phyloP scores from a whole-genome alignment of 2,113 vertebrate genomes.

The Pholis gunnellus region DNA sequence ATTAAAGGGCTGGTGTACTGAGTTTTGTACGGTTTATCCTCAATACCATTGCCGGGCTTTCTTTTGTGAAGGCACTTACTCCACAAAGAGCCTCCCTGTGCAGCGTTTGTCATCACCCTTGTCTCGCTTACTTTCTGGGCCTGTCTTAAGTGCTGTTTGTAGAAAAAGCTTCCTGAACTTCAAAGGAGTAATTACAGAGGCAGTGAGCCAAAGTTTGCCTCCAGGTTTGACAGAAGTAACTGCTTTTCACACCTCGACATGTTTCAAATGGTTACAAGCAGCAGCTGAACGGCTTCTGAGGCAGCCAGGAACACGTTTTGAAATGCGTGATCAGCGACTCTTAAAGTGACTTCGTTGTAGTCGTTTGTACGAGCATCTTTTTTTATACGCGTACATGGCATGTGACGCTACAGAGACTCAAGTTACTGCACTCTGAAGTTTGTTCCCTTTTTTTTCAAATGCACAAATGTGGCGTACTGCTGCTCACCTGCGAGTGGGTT shows the following conservation, averaged over 20 bases:
- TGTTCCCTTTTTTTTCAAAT: conserved; percentile 25
- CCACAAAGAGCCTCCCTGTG: conserved; percentile 43
- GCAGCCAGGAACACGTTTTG: conserved; percentile 44
- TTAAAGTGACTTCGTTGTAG: neutral
- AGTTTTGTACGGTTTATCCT: neutral
- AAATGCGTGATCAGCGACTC: conserved; percentile 22
- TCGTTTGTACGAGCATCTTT: neutral
- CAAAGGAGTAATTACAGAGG: conserved; percentile 80
- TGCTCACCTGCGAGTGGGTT: conserved; percentile 34
- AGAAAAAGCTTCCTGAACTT: conserved; percentile 74
- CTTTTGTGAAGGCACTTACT: conserved; percentile 11
- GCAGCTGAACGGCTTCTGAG: conserved; percentile 43
- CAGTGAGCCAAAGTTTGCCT: conserved; percentile 70
- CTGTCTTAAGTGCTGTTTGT: conserved; percentile 56
- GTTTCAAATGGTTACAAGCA: conserved; percentile 70
- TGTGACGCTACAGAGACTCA: conserved; percentile 19
- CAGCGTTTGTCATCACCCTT: conserved; percentile 63
- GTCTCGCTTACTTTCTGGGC: conserved; percentile 59
- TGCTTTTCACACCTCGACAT: conserved; percentile 74
- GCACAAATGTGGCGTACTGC: neutral
- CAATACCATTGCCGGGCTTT: neutral
- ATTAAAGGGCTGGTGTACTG: neutral
- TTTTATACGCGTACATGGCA: conserved; percentile 10
- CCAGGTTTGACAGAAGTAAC: conserved; percentile 65
- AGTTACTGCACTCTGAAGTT: conserved; percentile 35